Evolutionary conservation across 2,888 invertebrate genomes (phyloP), one percentile per base, ranked within the genome.

Genomic region (Byasa hedistus): DNA sequence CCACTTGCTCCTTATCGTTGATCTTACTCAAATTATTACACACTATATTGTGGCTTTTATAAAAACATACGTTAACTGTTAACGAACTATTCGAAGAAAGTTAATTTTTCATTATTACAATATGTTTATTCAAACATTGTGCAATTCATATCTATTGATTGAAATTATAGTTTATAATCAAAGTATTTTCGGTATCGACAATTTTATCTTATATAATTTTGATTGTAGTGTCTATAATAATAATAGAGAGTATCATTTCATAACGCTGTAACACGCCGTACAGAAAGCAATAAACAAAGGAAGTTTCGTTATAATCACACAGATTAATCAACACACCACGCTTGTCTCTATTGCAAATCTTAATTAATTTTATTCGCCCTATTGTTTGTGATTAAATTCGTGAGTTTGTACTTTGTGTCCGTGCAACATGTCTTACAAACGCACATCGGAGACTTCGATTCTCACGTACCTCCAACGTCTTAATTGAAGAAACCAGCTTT

Each of bases 401-500:
- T 60, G 55, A 48, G n/a, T n/a, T 21, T 19, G 52, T 32, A 24
- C 57, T 57, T 3, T 32, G 32, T 19, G 10, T 57, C 54, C 57
- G 57, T 61, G 66, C 57, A 61, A 66, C 54, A 66, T 54, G 44
- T 21, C 60, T 39, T 48, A 39, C 61, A 61, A 57, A 61, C 56
- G 56, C 57, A 57, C 61, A 66, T 61, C 22, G 52, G 57, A 27
- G 19, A 68, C 67, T 68, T 66, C 70, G 69, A 69, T 87, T 87
- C 87, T 79, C 87, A 87, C 85, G 84, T 69, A 64, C 68, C 39
- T 55, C 17, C 22, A 61, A 54, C 55, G 27, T 57, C 39, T 19
- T 52, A 17, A n/a, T 3, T 39, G 24, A 32, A 56, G 59, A 23
- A 58, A 39, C 24, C 39, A 58, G 12, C 48, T 12, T n/a, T 5